Evolutionary conservation across 2,888 invertebrate genomes (phyloP).

Genomic region (Perizoma flavofasciatum): DNA sequence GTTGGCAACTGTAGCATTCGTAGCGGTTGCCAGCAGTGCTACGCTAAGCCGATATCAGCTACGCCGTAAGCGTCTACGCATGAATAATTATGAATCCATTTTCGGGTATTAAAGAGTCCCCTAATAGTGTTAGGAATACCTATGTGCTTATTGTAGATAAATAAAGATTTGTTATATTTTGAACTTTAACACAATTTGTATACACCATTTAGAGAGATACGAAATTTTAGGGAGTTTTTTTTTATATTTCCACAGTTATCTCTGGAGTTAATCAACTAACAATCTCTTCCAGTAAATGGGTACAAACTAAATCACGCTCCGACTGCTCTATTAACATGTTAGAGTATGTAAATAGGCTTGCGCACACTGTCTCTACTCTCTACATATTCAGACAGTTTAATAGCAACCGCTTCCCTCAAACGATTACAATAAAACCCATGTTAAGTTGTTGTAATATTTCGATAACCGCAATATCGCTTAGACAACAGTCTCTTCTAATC

Average conservation of each 20-base stretch:
- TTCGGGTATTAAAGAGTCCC: constrained; percentile 22
- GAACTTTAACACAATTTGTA: too few relatives aligned
- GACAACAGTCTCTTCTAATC: constrained; percentile 29
- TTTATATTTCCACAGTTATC: too few relatives aligned
- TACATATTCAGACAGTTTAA: constrained; percentile 3
- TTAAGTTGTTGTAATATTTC: constrained; percentile 4
- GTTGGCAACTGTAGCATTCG: constrained; percentile 75
- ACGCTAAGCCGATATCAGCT: constrained; percentile 71
- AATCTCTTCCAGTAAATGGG: not conserved
- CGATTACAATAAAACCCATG: constrained; percentile 19
- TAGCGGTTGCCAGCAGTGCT: constrained; percentile 74
- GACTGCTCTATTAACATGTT: constrained; percentile 14
- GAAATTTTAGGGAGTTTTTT: too few relatives aligned
- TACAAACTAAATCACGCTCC: constrained; percentile 13
- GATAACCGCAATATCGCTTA: constrained; percentile 24
- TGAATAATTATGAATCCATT: constrained; percentile 45
- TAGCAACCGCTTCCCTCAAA: constrained; percentile 10
- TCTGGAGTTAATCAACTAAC: not conserved
- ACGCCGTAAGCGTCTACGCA: constrained; percentile 65
- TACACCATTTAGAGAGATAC: too few relatives aligned
- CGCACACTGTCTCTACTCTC: constrained; percentile 1
- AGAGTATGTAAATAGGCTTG: constrained; percentile 13
- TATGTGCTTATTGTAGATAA: constrained; percentile 6
- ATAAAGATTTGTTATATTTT: not conserved
- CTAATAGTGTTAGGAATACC: constrained; percentile 22